These are phyloP conservation scores for Cecropterus lyciades DNA, from an alignment of 1,140 invertebrate genomes.

Conservation along the genomic window DNA sequence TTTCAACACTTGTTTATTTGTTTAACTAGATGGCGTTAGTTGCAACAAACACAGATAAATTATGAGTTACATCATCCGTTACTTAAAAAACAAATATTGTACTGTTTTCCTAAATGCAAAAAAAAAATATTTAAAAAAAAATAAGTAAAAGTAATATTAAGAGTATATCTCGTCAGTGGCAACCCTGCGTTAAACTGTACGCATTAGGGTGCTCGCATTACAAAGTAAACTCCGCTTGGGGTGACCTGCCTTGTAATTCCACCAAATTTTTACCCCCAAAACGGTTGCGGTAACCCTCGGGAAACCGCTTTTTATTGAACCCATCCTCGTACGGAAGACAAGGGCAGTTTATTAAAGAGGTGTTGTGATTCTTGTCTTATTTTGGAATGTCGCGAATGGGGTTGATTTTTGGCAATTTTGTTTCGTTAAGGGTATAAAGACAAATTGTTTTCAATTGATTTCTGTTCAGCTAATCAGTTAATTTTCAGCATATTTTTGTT, in stretches of 20 bases:
- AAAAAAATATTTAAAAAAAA: no score
- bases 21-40: no score
- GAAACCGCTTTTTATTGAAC: conserved; percentile 57
- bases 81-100: no score
- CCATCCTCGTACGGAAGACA: conserved; percentile 47
- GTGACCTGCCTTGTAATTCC: conserved; percentile 76
- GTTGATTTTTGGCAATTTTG: conserved; percentile 13
- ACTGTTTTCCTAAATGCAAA: no score
- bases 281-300: conserved; percentile 52
- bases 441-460: no score
- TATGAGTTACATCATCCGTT: no score
- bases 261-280: conserved; percentile 78
- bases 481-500: no score
- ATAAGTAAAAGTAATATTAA: no score
- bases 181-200: conserved; percentile 74
- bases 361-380: conserved; percentile 50
- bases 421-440: not conserved
- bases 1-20: no score
- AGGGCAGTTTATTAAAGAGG: conserved; percentile 53
- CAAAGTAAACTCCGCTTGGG: conserved; percentile 74
- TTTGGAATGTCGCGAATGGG: conserved; percentile 13
- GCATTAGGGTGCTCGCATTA: conserved; percentile 80
- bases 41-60: no score
- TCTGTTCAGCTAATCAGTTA: no score
- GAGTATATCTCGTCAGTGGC: conserved; percentile 17